Evolutionary conservation across 1,140 invertebrate genomes (phyloP), one percentile per base, ranked within the genome.

Genomic region (Manduca sexta): DNA sequence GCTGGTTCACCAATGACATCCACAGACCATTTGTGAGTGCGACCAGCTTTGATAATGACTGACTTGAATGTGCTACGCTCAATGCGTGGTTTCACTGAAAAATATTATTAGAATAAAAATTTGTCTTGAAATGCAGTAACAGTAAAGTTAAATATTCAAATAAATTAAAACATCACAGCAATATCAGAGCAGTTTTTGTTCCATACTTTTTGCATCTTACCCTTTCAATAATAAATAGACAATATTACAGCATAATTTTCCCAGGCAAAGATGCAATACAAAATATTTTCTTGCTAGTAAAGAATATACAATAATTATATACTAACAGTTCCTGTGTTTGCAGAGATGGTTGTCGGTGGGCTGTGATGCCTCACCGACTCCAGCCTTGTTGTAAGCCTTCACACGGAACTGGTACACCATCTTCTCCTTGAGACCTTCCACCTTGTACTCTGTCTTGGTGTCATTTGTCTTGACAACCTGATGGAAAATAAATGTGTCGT

Each of bases 341-440:
- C 95, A 97, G 14, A 96, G 84, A 84, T 98, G 95, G 76, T 95
- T 96, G 56, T 94, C 92, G 1, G 96, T 97, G 2, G 96, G 93
- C 68, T 97, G 93, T 55, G 94, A 97, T n/a, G 97, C 93, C 60
- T 93, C 91, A 51, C 94, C 91, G 11, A 89, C 74, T 44, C 96
- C 97, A 49, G 96, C 95, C 79, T 98, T 98, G 73, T 98, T 98
- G 16, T 95, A 92, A 18, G 97, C 97, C 16, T 91, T 89, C 2
- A 98, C 94, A 46, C 97, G 89, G 87, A 99, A 98, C 75, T 97
- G 94, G 77, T 98, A 97, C 1, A 95, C 89, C 90, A 94, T 94
- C 66, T 96, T 96, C 79, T 98, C 97, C 77, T 97, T 98, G 0
- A 98, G 88, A 4, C 92, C 94, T 70, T 94, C 93, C 1, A 98